Percentiles rank a stretch among this genome's conserved stretches.
phyloP scores from a whole-genome alignment of 2,113 vertebrate genomes.

The Ptyas mucosa region DNA sequence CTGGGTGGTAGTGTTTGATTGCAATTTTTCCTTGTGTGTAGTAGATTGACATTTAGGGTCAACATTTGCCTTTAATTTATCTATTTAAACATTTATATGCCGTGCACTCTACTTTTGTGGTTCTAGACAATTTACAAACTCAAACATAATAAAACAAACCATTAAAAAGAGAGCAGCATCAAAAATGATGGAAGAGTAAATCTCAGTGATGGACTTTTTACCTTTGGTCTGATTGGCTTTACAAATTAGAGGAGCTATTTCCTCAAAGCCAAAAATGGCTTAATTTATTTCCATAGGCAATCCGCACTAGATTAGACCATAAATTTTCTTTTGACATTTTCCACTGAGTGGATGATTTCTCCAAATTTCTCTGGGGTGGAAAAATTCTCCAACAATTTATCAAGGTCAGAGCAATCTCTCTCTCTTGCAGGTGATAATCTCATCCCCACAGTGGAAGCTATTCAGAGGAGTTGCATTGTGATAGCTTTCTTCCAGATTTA shows the following conservation, averaged over 20 bases:
- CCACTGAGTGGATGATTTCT: not conserved
- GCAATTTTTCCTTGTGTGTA: not conserved
- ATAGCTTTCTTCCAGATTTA: not conserved
- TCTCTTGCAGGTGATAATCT: not conserved
- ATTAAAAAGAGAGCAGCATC: not conserved
- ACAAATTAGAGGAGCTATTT: not conserved
- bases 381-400: not conserved
- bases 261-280: not conserved
- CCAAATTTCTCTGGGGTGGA: not conserved
- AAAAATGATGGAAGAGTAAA: not conserved
- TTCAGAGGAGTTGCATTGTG: not conserved
- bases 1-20: not conserved
- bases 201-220: not conserved
- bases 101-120: not conserved
- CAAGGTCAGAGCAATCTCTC: not conserved
- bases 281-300: not conserved
- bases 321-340: not conserved
- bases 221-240: not conserved
- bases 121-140: not conserved
- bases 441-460: not conserved
- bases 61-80: not conserved
- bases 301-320: not conserved
- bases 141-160: not conserved
- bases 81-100: not conserved
- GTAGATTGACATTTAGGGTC: not conserved